These are phyloP conservation scores for Discoglossus pictus DNA, from an alignment of 2,797 vertebrate species.

Conservation along the genomic window DNA sequence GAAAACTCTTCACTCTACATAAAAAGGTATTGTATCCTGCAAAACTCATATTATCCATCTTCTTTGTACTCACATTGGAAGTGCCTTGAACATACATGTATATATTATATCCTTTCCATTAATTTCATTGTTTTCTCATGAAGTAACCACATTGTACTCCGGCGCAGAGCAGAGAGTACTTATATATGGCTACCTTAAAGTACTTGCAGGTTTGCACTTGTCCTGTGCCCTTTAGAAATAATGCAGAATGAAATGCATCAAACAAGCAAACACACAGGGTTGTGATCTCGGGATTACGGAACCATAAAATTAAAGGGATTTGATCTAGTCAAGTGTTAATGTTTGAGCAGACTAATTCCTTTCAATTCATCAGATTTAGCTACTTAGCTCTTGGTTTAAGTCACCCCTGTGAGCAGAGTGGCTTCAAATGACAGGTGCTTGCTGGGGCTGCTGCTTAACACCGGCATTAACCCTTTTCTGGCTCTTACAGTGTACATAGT, in stretches of 20 bases:
- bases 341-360: constrained; percentile 51
- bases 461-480: constrained; percentile 56
- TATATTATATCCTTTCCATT: no score
- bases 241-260: constrained; percentile 57
- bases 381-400: constrained; percentile 44
- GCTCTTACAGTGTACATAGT: constrained; percentile 5
- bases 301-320: constrained; percentile 56
- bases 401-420: constrained; percentile 44
- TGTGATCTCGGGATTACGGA: constrained; percentile 54
- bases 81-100: constrained; percentile 53
- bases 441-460: constrained; percentile 31
- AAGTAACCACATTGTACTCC: no score
- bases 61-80: no score
- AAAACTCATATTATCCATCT: no score
- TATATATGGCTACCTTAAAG: no score
- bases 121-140: no score
- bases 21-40: no score
- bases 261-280: constrained; percentile 42
- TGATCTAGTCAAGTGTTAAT: constrained; percentile 60
- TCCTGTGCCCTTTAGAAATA: constrained; percentile 58
- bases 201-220: constrained; percentile 56
- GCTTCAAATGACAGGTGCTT: constrained; percentile 39
- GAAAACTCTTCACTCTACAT: no score
- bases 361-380: constrained; percentile 54
- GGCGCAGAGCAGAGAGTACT: no score